Conservation (phyloP, 2,888 invertebrate genomes). For the Cheilosia variabilis region DNA sequence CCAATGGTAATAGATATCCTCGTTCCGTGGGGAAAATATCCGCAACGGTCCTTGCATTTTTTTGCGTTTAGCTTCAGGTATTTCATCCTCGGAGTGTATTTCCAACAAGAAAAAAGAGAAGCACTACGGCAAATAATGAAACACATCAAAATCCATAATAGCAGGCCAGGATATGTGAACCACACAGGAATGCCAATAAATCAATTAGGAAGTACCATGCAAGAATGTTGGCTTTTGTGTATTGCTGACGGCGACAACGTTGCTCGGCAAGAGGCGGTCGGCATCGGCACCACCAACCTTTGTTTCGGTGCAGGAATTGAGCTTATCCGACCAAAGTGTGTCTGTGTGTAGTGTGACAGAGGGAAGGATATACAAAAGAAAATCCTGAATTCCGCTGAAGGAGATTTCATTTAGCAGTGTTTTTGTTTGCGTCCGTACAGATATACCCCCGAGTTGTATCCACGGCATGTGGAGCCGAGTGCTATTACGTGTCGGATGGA, state of each 20-base stretch:
- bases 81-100: slow-evolving; percentile 32
- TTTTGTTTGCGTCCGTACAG: slow-evolving; percentile 28
- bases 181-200: slow-evolving; percentile 73
- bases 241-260: slow-evolving; percentile 30
- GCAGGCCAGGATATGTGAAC: slow-evolving; percentile 56
- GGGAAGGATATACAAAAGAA: slow-evolving; percentile 55
- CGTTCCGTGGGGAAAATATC: slow-evolving; percentile 48
- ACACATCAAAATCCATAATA: slow-evolving; percentile 52
- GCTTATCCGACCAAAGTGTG: slow-evolving; percentile 45
- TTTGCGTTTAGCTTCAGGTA: slow-evolving; percentile 61
- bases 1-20: slow-evolving; percentile 54
- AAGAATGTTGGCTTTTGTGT: slow-evolving; percentile 72
- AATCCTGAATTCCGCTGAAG: slow-evolving; percentile 58
- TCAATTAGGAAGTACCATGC: slow-evolving; percentile 73
- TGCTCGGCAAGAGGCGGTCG: background rate
- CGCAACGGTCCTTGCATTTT: slow-evolving; percentile 60
- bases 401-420: slow-evolving; percentile 63
- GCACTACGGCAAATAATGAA: slow-evolving; percentile 61
- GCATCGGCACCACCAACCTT: background rate
- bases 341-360: slow-evolving; percentile 27
- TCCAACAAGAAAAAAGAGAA: background rate
- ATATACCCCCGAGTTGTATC: background rate
- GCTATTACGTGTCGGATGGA: slow-evolving; percentile 71
- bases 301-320: slow-evolving; percentile 38
- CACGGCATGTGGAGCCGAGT: slow-evolving; percentile 61